These are phyloP conservation scores for Pseudomugil gertrudae DNA, from an alignment of 2,797 vertebrate genomes.

Conservation along the genomic window DNA sequence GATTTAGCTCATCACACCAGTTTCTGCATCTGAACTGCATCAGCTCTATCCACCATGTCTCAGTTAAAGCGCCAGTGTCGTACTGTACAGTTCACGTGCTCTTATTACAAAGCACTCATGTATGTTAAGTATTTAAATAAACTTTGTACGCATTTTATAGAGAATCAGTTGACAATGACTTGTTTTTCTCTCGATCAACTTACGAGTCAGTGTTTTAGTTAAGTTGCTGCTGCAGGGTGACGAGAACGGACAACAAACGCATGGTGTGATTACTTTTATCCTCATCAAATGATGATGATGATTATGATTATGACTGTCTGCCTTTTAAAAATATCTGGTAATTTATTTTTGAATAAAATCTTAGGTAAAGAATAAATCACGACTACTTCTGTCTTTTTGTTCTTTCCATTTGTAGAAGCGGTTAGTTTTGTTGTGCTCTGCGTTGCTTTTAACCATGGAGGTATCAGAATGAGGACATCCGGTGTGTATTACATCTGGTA, in stretches of 20 bases:
- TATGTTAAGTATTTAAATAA: slow-evolving; percentile 81
- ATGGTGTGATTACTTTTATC: slow-evolving; percentile 42
- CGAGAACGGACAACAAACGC: slow-evolving; percentile 19
- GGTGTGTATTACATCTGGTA: no score
- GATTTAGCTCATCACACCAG: slow-evolving; percentile 15
- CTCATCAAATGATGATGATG: slow-evolving; percentile 37
- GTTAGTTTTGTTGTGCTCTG: neutral
- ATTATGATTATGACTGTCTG: slow-evolving; percentile 51
- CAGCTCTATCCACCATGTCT: slow-evolving; percentile 73
- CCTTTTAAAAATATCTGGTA: slow-evolving; percentile 80
- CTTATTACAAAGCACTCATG: slow-evolving; percentile 66
- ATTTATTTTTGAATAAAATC: slow-evolving; percentile 86
- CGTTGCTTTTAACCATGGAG: no score
- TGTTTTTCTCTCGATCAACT: slow-evolving; percentile 38
- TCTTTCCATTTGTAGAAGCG: neutral
- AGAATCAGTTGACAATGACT: slow-evolving; percentile 51
- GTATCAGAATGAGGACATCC: no score
- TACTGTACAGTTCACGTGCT: slow-evolving; percentile 64
- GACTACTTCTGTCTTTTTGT: neutral
- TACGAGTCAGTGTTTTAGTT: slow-evolving; percentile 55
- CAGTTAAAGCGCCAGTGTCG: slow-evolving; percentile 51
- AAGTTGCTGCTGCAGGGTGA: slow-evolving; percentile 65
- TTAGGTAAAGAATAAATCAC: slow-evolving; percentile 72
- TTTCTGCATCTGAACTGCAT: slow-evolving; percentile 42
- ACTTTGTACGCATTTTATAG: slow-evolving; percentile 75